Base-by-base conservation (phyloP, 1,140 invertebrate genomes). In the Diachasma alloeum region DNA sequence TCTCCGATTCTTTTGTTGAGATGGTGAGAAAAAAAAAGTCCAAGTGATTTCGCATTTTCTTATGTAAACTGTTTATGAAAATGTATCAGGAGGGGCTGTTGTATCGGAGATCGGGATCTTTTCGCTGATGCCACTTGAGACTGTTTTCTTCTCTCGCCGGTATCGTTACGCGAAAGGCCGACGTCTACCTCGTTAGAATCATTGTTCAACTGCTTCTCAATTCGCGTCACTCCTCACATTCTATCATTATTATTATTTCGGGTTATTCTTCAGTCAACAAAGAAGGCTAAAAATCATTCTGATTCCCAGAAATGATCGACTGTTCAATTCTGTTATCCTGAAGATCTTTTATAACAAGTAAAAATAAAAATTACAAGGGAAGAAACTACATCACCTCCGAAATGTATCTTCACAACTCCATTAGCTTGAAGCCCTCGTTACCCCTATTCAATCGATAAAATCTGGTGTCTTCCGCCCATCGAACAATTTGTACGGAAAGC, bases 51-150 rank as follows among this genome's bases (percentile, higher is more conserved):
- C 24, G 24, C 59, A 63, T 31, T 63, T 63, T 63, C 19, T 24
- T 63, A 63, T 63, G 59, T 26, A 63, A 63, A 63, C 24, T 24
- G 59, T 63, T 63, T 63, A 63, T 63, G 59, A 63, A 63, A 63
- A 63, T 63, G 59, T 63, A 63, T 9, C 22, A 63, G 59, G 24
- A 9, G 24, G 59, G 22, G 2, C 11, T 9, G 24, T 26, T 24
- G 59, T 63, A 63, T 63, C 59, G 9, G 5, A 0, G 19, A n/a
- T 63, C n/a, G 24, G 10, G 24, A 63, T 63, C 59, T 26, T 22
- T 4, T 59, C 17, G 4, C 22, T 31, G 59, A 63, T 63, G 22
- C 59, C 24, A 63, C 59, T 63, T 63, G 6, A 63, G 24, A 15
- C 59, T 63, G 19, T 63, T 9, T 63, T 24, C 9, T 63, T 26